Base-by-base conservation (phyloP, 2,113 vertebrate genomes). In the Gadus macrocephalus region DNA sequence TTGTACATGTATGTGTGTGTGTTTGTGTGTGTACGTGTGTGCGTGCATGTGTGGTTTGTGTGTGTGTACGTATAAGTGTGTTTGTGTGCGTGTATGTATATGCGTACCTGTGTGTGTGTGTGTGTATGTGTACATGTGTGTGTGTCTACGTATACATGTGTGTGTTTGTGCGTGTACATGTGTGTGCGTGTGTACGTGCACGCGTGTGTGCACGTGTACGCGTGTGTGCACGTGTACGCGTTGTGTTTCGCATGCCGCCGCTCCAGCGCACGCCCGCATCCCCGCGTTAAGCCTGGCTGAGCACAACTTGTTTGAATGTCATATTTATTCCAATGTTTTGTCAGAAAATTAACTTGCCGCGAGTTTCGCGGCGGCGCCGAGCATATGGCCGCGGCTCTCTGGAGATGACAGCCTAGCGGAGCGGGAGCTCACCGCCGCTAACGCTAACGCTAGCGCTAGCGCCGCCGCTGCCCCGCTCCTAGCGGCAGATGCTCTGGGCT, bases 301-400 rank as follows among this genome's bases (percentile, higher is more conserved):
- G 93, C 95, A 94, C 97, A 98, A 89, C 96, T 99, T 99, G 96
- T 98, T 97, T 98, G 96, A 98, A 98, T 98, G 96, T 98, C 97
- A 98, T 99, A 98, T 99, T 98, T 97, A 98, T 96, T 93, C 93
- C 94, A 86, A 93, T 94, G 94, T 97, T 99, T 98, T 99, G 97
- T 98, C 97, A 99, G 95, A 97, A 98, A 98, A 97, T 97, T 94
- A 95, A 96, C 96, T 98, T 97, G 94, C 94, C 94, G 94, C 90
- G 95, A 95, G 96, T 96, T 96, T 14, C 96, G 93, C 91, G 89
- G 93, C 94, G 92, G 95, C 96, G 96, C 92, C 92, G 95, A 98
- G 94, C 96, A 99, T 99, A 99, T 99, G 97, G 96, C 96, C 95
- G 90, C 91, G 90, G 94, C 94, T 98, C 97, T 96, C 96, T 94